A percentile compares a stretch with the other conserved stretches of the same genome.
Conservation (phyloP, 2,888 invertebrate species). For the Epiblema foenella region DNA sequence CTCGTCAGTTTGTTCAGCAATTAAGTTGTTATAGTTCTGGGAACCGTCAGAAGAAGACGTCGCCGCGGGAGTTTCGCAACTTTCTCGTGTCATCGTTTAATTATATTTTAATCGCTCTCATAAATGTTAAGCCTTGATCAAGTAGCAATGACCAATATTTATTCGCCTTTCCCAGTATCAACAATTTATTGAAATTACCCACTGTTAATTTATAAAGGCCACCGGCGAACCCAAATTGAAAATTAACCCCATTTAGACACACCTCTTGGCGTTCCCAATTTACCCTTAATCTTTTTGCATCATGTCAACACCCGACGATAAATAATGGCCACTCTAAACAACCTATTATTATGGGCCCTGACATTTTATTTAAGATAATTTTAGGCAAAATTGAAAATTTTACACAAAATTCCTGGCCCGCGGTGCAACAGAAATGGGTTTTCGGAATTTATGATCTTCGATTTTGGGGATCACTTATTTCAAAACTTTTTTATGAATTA, state of each 20-base stretch:
- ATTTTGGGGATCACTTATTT: conserved; percentile 52
- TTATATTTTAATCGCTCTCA: conserved; percentile 69
- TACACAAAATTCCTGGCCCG: conserved; percentile 68
- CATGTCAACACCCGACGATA: conserved; percentile 80
- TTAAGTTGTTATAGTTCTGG: conserved; percentile 56
- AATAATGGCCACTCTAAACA: conserved; percentile 77
- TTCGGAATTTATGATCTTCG: conserved; percentile 72
- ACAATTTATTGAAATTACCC: conserved; percentile 70
- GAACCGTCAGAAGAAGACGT: conserved; percentile 57
- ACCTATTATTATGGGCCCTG: conserved; percentile 80
- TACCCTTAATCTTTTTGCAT: conserved; percentile 66
- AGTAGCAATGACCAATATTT: conserved; percentile 69
- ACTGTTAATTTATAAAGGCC: conserved; percentile 75
- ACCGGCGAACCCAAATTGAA: conserved; percentile 80
- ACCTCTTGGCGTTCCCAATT: conserved; percentile 74
- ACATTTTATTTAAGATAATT: conserved; percentile 78
- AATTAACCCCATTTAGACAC: conserved; percentile 81
- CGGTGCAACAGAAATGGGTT: conserved; percentile 72
- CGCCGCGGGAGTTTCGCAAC: conserved; percentile 55
- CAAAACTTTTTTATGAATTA: conserved; percentile 41
- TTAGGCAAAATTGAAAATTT: conserved; percentile 77
- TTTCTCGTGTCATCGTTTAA: conserved; percentile 65
- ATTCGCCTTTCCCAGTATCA: conserved; percentile 66
- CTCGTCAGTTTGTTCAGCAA: conserved; percentile 49
- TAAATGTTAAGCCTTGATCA: conserved; percentile 64